Percentiles rank a stretch among this genome's conserved stretches.
Conservation (phyloP, 1,140 invertebrate species). For the Doryteuthis pealeii region DNA sequence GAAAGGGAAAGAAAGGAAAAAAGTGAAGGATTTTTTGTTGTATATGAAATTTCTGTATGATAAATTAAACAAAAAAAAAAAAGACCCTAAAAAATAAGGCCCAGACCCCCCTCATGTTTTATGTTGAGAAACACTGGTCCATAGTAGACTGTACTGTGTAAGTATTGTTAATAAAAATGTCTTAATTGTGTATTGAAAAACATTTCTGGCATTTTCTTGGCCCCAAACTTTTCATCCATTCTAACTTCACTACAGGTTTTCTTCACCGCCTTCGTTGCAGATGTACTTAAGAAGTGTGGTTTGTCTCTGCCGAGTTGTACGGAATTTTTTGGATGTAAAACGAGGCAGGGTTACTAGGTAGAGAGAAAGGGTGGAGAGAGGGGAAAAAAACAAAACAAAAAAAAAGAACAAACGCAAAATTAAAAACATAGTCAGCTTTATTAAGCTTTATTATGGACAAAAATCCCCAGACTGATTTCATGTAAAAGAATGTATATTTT, state of each 20-base stretch:
- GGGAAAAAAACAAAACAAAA: background rate
- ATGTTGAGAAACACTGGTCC: background rate
- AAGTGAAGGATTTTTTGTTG: background rate
- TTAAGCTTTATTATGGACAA: too few species aligned
- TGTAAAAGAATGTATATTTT: conserved; percentile 11
- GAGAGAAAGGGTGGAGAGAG: background rate
- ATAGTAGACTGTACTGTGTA: conserved; percentile 15
- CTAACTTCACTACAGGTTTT: conserved; percentile 5
- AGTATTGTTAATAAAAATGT: conserved; percentile 16
- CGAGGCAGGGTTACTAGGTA: background rate
- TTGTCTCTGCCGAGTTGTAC: background rate
- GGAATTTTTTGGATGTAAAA: background rate
- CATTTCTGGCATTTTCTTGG: conserved; percentile 10
- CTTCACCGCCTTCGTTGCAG: background rate
- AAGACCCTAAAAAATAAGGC: background rate
- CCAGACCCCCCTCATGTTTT: background rate
- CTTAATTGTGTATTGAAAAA: conserved; percentile 16
- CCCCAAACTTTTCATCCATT: conserved; percentile 1
- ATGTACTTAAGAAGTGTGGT: conserved; percentile 2
- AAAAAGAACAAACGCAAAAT: background rate
- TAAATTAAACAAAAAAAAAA: conserved; percentile 9
- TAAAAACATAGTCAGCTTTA: too few species aligned
- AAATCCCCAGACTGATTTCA: background rate
- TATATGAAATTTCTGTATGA: conserved; percentile 12
- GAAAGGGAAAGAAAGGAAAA: background rate